Evolutionary conservation across 2,888 invertebrate genomes (phyloP).

Genomic region (Zaprionus obscuricornis): DNA sequence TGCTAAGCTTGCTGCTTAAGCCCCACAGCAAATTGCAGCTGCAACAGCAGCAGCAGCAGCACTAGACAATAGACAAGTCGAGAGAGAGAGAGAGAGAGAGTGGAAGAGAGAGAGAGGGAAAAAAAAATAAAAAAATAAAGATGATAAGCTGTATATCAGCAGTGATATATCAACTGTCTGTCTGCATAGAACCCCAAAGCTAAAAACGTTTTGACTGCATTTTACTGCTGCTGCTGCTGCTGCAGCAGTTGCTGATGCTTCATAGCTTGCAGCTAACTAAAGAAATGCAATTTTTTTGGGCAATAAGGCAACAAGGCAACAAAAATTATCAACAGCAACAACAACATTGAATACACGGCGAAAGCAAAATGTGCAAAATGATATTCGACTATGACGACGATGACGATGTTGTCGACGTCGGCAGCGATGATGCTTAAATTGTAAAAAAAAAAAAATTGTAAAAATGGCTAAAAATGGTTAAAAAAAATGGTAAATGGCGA

Average conservation of each 20-base stretch:
- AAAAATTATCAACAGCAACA: slow-evolving; percentile 12
- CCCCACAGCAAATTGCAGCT: slow-evolving; percentile 29
- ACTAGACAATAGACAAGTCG: slow-evolving; percentile 25
- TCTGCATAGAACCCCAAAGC: slow-evolving; percentile 20
- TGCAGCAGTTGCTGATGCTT: slow-evolving; percentile 66
- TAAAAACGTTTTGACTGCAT: slow-evolving; percentile 39
- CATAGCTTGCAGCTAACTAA: slow-evolving; percentile 55
- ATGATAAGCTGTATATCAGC: slow-evolving; percentile 67
- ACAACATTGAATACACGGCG: slow-evolving; percentile 30
- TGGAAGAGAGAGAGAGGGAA: slow-evolving; percentile 30
- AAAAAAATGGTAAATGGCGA: slow-evolving; percentile 53
- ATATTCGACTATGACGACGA: slow-evolving; percentile 59
- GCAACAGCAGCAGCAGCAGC: background rate
- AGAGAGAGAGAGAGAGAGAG: background rate
- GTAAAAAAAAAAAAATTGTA: slow-evolving; percentile 38
- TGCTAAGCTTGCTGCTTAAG: slow-evolving; percentile 64
- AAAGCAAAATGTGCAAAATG: slow-evolving; percentile 44
- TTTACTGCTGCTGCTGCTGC: slow-evolving; percentile 49
- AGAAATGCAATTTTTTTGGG: slow-evolving; percentile 56
- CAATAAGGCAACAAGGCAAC: slow-evolving; percentile 19
- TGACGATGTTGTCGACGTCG: slow-evolving; percentile 7
- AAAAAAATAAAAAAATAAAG: slow-evolving; percentile 13
- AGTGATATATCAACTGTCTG: slow-evolving; percentile 72
- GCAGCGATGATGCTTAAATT: slow-evolving; percentile 20
- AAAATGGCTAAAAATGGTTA: slow-evolving; percentile 19